These are phyloP conservation scores for Mesoclemmys tuberculata DNA, from an alignment of 2,113 vertebrate species.

Conservation along the genomic window DNA sequence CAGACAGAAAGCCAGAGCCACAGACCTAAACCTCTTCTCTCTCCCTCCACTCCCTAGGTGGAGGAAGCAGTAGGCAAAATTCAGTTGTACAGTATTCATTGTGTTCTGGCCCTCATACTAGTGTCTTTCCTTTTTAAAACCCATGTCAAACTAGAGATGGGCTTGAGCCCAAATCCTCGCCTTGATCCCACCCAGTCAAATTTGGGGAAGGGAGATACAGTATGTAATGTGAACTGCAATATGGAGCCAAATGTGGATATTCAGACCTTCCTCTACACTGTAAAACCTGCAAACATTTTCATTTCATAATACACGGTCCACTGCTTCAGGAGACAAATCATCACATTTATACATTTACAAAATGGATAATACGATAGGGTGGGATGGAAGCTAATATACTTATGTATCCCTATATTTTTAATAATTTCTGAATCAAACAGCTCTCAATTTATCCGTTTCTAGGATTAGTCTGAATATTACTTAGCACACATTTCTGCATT, in stretches of 20 bases:
- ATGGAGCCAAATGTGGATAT: neutral
- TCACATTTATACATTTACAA: neutral
- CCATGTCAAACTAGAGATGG: no score
- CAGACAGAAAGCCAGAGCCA: neutral
- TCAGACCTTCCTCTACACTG: neutral
- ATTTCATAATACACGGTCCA: neutral
- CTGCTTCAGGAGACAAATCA: neutral
- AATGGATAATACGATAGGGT: neutral
- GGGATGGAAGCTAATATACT: neutral
- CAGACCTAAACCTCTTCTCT: neutral
- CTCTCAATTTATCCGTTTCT: neutral
- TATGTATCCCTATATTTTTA: neutral
- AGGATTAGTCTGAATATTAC: neutral
- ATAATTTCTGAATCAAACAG: neutral
- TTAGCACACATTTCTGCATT: neutral
- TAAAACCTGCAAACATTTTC: neutral
- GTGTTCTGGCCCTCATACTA: neutral
- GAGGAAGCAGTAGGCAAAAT: neutral
- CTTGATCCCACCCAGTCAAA: neutral
- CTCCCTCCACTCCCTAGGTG: neutral
- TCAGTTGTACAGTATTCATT: neutral
- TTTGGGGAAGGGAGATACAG: neutral
- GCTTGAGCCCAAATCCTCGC: neutral
- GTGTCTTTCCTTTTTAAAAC: neutral
- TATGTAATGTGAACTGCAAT: neutral